phyloP scores from a whole-genome alignment of 2,797 vertebrate species.

The Betta splendens region DNA sequence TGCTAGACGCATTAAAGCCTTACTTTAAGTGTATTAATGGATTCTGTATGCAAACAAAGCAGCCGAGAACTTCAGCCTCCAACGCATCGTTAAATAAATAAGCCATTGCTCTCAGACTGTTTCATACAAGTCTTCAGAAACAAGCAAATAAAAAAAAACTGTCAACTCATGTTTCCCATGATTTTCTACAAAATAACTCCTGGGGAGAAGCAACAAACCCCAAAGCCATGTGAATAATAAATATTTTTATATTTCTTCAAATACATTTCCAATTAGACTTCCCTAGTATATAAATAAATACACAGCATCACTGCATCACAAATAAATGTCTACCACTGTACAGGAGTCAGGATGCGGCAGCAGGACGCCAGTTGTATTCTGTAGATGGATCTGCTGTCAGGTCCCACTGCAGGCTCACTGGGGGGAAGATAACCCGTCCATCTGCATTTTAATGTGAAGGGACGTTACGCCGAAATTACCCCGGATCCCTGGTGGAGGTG shows the following conservation, averaged over 20 bases:
- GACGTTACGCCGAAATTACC: too few relatives aligned
- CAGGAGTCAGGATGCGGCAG: too few relatives aligned
- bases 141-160: slow-evolving; percentile 5
- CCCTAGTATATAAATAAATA: neutral
- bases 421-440: too few relatives aligned
- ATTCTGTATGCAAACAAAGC: slow-evolving; percentile 13
- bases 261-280: neutral
- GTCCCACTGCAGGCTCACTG: too few relatives aligned
- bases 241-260: neutral
- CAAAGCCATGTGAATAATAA: neutral
- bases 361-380: too few relatives aligned
- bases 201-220: neutral
- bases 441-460: too few relatives aligned
- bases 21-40: slow-evolving; percentile 11
- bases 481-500: too few relatives aligned
- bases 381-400: too few relatives aligned
- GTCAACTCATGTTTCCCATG: neutral
- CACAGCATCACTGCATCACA: too few relatives aligned
- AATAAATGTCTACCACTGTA: too few relatives aligned
- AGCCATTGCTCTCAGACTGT: neutral
- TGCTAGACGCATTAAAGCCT: slow-evolving; percentile 12
- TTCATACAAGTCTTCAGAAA: neutral
- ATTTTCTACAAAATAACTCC: neutral
- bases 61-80: neutral
- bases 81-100: slow-evolving; percentile 1